A percentile compares a stretch with the other conserved stretches of the same genome.
Conservation (phyloP, 2,888 invertebrate species). For the Xylota segnis region DNA sequence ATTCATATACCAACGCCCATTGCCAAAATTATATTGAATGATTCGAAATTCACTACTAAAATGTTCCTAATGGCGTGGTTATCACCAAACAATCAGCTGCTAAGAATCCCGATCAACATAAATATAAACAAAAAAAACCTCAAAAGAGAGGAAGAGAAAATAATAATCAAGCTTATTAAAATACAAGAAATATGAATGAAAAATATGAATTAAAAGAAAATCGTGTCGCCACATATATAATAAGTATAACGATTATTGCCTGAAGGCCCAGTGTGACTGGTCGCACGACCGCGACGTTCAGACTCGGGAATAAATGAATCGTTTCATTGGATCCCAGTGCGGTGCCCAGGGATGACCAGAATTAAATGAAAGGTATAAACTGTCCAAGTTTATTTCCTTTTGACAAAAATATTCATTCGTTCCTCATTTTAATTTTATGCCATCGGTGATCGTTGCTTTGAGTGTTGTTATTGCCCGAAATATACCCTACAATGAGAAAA, state of each 20-base stretch:
- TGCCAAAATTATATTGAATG: neutral
- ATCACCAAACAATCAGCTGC: neutral
- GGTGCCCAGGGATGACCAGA: constrained; percentile 44
- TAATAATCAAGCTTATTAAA: constrained; percentile 48
- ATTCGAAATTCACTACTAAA: neutral
- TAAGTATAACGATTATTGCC: constrained; percentile 55
- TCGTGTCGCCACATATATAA: constrained; percentile 64
- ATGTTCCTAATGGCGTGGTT: neutral
- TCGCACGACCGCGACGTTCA: constrained; percentile 29
- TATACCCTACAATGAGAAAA: constrained; percentile 34
- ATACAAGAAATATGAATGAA: constrained; percentile 59
- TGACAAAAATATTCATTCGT: constrained; percentile 61
- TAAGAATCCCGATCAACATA: neutral
- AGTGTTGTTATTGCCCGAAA: constrained; percentile 47
- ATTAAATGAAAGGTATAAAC: constrained; percentile 59
- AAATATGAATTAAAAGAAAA: constrained; percentile 63
- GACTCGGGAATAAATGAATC: constrained; percentile 38
- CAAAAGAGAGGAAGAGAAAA: neutral
- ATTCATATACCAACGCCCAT: neutral
- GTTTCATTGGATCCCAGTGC: constrained; percentile 26
- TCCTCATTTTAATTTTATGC: constrained; percentile 60
- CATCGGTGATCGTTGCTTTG: constrained; percentile 45
- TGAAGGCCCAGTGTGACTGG: constrained; percentile 48
- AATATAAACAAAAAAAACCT: neutral
- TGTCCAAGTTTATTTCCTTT: constrained; percentile 57